phyloP scores from a whole-genome alignment of 2,113 vertebrate genomes.

The Gambusia holbrooki region DNA sequence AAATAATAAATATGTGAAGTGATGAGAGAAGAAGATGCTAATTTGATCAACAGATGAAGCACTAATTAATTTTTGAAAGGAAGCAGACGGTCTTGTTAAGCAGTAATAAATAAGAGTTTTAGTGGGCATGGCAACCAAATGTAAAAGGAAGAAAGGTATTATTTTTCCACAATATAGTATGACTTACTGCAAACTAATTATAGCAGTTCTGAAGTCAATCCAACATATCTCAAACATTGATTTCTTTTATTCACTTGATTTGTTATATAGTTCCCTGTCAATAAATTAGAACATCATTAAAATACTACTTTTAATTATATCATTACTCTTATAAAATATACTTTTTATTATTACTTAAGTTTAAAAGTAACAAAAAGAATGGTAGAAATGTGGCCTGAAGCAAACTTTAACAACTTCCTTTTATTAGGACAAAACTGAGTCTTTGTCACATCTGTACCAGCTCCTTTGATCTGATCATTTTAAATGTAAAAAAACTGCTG shows the following conservation, averaged over 20 bases:
- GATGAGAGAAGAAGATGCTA: constrained; percentile 35
- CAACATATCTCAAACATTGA: neutral
- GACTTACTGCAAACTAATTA: neutral
- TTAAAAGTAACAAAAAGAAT: too few species aligned
- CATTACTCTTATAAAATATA: too few species aligned
- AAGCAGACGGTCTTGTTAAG: constrained; percentile 37
- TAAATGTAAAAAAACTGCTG: too few species aligned
- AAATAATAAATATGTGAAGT: constrained; percentile 20
- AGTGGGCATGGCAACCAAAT: constrained; percentile 15
- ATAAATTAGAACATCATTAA: neutral
- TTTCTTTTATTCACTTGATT: neutral
- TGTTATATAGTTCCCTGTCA: neutral
- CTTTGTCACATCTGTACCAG: too few species aligned
- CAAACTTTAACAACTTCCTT: too few species aligned
- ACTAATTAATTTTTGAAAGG: constrained; percentile 48
- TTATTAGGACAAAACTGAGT: too few species aligned
- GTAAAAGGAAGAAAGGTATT: constrained; percentile 5
- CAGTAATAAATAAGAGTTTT: constrained; percentile 53
- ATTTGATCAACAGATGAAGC: constrained; percentile 50
- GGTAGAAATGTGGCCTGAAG: too few species aligned
- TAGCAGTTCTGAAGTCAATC: neutral
- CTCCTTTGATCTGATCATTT: too few species aligned
- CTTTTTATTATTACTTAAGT: too few species aligned
- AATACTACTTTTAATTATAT: neutral
- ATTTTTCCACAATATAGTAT: constrained; percentile 18